These are phyloP conservation scores for Tetropium fuscum DNA, from an alignment of 2,888 invertebrate genomes.

Conservation along the genomic window DNA sequence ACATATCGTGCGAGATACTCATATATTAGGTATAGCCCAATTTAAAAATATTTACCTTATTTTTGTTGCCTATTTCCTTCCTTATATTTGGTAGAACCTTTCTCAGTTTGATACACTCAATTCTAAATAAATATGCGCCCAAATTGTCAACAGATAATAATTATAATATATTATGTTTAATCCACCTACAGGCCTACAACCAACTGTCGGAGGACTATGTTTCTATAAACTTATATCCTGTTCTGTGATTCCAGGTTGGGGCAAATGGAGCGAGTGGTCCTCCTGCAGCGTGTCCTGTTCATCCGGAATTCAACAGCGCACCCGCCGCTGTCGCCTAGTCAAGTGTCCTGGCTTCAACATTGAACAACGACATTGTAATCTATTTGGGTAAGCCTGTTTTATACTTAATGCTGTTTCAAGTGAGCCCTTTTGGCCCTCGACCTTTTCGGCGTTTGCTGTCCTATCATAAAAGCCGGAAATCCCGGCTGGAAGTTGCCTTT, in stretches of 20 bases:
- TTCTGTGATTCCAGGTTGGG: constrained; percentile 73
- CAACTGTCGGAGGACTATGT: too few relatives aligned
- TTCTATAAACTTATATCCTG: constrained; percentile 7
- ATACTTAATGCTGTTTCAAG: constrained; percentile 11
- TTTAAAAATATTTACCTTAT: too few relatives aligned
- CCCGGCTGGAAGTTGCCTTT: constrained; percentile 2
- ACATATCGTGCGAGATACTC: too few relatives aligned
- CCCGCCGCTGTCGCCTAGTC: constrained; percentile 70
- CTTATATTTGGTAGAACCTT: too few relatives aligned
- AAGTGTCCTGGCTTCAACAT: constrained; percentile 68
- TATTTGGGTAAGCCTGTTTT: constrained; percentile 59
- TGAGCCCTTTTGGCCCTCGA: constrained; percentile 11
- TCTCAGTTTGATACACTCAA: too few relatives aligned
- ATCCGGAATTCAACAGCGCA: constrained; percentile 72
- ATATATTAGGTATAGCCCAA: too few relatives aligned
- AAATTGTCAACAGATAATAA: too few relatives aligned
- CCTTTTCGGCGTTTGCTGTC: constrained; percentile 16
- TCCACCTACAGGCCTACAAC: too few relatives aligned
- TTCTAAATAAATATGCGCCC: too few relatives aligned
- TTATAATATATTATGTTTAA: too few relatives aligned
- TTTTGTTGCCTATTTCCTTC: too few relatives aligned
- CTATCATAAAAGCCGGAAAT: constrained; percentile 2
- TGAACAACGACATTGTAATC: constrained; percentile 68
- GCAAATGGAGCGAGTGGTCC: constrained; percentile 79
- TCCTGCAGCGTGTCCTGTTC: constrained; percentile 77